Conservation (phyloP, 1,140 invertebrate genomes). For the Batillaria attramentaria region DNA sequence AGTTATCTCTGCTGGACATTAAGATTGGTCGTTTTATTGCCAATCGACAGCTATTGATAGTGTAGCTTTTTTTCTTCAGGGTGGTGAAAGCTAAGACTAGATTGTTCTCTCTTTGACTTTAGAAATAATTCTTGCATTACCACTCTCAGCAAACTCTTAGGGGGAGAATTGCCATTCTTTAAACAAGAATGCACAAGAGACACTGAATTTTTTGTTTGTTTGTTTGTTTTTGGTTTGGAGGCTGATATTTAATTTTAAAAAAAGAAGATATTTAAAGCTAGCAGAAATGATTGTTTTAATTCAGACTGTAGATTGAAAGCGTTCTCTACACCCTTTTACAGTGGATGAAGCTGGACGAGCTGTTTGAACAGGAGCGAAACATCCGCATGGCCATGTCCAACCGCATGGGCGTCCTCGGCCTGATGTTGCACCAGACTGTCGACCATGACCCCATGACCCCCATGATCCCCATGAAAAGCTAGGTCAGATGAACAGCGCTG, state of each 20-base stretch:
- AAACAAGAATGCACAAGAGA: too few species aligned
- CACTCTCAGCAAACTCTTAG: too few species aligned
- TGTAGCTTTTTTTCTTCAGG: background rate
- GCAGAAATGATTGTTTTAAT: too few species aligned
- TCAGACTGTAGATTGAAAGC: too few species aligned
- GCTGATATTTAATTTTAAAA: too few species aligned
- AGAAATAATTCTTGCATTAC: too few species aligned
- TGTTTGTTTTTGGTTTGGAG: too few species aligned
- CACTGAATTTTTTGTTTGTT: too few species aligned
- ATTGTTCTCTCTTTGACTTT: too few species aligned
- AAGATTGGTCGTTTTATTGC: background rate
- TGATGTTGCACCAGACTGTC: conserved; percentile 95
- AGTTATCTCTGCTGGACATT: background rate
- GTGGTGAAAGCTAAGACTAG: too few species aligned
- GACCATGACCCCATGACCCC: conserved; percentile 90
- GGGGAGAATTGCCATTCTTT: too few species aligned
- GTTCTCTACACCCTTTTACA: conserved; percentile 73
- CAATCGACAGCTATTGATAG: background rate
- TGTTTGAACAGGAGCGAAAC: conserved; percentile 94
- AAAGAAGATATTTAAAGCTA: too few species aligned
- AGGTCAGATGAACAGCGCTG: background rate
- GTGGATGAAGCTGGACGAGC: conserved; percentile 94
- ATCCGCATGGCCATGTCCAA: conserved; percentile 90
- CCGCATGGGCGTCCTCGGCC: conserved; percentile 88
- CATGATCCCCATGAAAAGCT: conserved; percentile 44